phyloP scores from a whole-genome alignment of 2,888 invertebrate genomes.

The Tetragonisca angustula region DNA sequence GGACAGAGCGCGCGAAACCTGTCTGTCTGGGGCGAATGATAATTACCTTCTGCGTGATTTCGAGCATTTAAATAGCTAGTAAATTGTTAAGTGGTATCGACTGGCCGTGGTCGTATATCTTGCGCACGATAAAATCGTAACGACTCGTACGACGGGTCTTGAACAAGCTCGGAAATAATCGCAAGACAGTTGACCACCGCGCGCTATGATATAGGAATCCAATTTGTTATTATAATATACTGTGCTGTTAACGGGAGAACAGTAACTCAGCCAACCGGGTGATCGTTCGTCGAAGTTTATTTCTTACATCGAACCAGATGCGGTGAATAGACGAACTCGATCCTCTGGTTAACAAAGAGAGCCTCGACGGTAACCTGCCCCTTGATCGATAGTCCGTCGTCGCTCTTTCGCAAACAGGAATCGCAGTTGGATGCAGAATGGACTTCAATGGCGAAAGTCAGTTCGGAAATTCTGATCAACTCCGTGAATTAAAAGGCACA shows the following conservation, averaged over 20 bases:
- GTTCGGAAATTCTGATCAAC: no score
- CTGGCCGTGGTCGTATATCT: conserved; percentile 45
- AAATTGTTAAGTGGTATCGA: conserved; percentile 61
- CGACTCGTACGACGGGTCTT: conserved; percentile 29
- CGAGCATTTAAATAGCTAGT: conserved; percentile 49
- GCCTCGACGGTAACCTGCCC: background rate
- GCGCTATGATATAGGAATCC: conserved; percentile 54
- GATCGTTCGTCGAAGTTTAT: conserved; percentile 3
- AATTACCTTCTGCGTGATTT: conserved; percentile 65
- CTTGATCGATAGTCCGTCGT: background rate
- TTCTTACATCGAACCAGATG: conserved; percentile 23
- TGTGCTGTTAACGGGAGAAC: conserved; percentile 46
- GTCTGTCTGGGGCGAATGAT: conserved; percentile 43
- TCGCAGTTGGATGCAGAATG: background rate
- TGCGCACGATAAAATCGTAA: conserved; percentile 62
- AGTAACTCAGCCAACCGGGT: conserved; percentile 19
- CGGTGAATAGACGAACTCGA: conserved; percentile 28
- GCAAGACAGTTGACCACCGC: conserved; percentile 29
- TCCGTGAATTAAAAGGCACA: no score
- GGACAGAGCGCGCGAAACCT: conserved; percentile 48
- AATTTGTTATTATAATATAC: conserved; percentile 55
- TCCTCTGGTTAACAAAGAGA: conserved; percentile 20
- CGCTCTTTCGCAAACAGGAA: background rate
- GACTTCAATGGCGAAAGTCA: no score
- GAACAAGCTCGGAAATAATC: conserved; percentile 51